Conservation (phyloP, 2,888 invertebrate genomes). For the Macrosoma leucophasiata region DNA sequence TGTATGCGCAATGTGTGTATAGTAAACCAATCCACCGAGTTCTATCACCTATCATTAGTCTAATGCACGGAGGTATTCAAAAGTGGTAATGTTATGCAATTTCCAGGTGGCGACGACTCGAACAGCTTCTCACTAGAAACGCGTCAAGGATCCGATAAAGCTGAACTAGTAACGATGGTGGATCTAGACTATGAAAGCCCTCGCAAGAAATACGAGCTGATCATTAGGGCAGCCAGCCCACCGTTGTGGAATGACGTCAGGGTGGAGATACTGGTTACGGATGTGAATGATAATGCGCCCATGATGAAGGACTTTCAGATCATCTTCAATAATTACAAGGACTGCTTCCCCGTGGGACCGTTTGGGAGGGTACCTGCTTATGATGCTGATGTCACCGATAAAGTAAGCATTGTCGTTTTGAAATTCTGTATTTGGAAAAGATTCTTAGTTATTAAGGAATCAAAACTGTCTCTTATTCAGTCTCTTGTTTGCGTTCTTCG, state of each 20-base stretch:
- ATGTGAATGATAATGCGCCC: constrained; percentile 97
- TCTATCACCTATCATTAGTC: too few species aligned
- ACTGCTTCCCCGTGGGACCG: constrained; percentile 93
- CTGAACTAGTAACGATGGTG: constrained; percentile 90
- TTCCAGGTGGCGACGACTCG: constrained; percentile 87
- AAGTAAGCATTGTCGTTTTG: constrained; percentile 41
- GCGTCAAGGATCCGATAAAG: constrained; percentile 87
- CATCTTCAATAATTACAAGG: constrained; percentile 95
- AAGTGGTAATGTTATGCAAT: too few species aligned
- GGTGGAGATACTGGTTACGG: constrained; percentile 91
- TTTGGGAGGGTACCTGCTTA: constrained; percentile 94
- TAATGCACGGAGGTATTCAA: too few species aligned
- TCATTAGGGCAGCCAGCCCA: constrained; percentile 93
- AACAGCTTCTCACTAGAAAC: constrained; percentile 89
- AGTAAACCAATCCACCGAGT: too few species aligned
- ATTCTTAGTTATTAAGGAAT: too few species aligned
- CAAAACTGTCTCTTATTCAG: too few species aligned
- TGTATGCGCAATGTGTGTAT: too few species aligned
- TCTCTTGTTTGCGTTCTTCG: too few species aligned
- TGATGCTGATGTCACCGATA: constrained; percentile 96
- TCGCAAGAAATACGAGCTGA: constrained; percentile 90
- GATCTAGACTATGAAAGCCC: constrained; percentile 98
- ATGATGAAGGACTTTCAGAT: constrained; percentile 93
- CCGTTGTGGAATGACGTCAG: constrained; percentile 92
- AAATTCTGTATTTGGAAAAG: too few species aligned